These are phyloP conservation scores for Phataginus tricuspis DNA, from an alignment of 2,797 vertebrate species.

Conservation along the genomic window DNA sequence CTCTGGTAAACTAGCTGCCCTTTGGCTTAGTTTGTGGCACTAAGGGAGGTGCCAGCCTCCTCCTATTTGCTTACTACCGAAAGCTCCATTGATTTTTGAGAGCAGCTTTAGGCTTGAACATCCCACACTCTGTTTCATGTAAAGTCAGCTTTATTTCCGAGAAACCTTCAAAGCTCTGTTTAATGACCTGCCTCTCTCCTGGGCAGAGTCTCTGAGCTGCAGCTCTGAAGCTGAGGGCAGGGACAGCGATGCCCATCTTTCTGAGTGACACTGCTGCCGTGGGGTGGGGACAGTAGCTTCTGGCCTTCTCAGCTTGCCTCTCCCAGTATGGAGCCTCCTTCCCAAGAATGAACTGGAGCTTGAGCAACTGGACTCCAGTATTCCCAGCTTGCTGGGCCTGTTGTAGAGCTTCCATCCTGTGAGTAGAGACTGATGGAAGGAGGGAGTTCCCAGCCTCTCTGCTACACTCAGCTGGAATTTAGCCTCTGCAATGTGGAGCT, in stretches of 20 bases:
- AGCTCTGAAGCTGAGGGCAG: background rate
- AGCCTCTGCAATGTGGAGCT: background rate
- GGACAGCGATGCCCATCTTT: background rate
- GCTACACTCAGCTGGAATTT: background rate
- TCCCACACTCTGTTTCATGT: background rate
- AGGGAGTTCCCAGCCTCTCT: background rate
- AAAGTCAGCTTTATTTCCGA: background rate
- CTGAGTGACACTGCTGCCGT: background rate
- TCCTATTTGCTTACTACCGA: background rate
- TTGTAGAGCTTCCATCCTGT: background rate
- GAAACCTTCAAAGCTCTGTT: background rate
- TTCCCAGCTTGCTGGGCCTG: background rate
- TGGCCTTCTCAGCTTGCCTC: background rate
- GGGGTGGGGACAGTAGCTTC: background rate
- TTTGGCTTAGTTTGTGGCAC: background rate
- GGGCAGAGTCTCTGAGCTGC: background rate
- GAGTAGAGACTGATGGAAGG: background rate
- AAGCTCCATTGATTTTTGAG: background rate
- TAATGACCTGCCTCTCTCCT: background rate
- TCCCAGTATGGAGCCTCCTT: background rate
- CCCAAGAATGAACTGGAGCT: background rate
- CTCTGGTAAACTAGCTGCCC: background rate
- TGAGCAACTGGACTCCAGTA: background rate
- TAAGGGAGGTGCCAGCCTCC: background rate
- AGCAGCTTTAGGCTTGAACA: background rate